A percentile compares a stretch with the other conserved stretches of the same genome.
Evolutionary conservation across 2,888 invertebrate species (phyloP).

Genomic region (Cenopis cana): DNA sequence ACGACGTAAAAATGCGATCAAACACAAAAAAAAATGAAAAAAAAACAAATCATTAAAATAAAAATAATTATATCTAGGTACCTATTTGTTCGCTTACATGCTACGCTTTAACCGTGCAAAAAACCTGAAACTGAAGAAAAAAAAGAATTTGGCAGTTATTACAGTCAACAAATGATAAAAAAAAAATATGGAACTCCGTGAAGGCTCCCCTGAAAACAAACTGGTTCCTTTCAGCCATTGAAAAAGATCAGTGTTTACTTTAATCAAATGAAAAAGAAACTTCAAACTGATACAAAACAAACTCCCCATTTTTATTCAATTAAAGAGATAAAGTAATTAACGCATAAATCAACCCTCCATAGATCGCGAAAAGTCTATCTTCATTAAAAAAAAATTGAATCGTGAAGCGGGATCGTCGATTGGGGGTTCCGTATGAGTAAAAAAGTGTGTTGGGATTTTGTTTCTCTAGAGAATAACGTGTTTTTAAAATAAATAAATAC

Average conservation of each 20-base stretch:
- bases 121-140: too few species aligned
- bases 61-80: too few species aligned
- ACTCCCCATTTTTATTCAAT: slow-evolving; percentile 52
- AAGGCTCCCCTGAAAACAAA: neutral
- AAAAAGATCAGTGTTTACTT: slow-evolving; percentile 33
- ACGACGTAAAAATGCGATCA: too few species aligned
- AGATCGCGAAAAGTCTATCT: slow-evolving; percentile 58
- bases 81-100: too few species aligned
- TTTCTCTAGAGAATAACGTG: too few species aligned
- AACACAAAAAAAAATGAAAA: too few species aligned
- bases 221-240: slow-evolving; percentile 9
- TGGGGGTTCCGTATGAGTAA: slow-evolving; percentile 15
- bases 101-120: too few species aligned
- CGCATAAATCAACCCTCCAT: slow-evolving; percentile 58
- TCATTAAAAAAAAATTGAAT: slow-evolving; percentile 39
- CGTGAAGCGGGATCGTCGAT: neutral
- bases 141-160: neutral
- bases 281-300: slow-evolving; percentile 42
- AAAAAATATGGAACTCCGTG: neutral
- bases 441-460: neutral
- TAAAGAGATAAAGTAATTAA: slow-evolving; percentile 66
- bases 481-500: too few species aligned
- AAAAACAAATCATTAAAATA: too few species aligned
- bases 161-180: neutral
- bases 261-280: slow-evolving; percentile 44